Evolutionary conservation across 2,888 invertebrate genomes (phyloP), one percentile per base, ranked within the genome.

Genomic region (Caenorhabditis angaria): DNA sequence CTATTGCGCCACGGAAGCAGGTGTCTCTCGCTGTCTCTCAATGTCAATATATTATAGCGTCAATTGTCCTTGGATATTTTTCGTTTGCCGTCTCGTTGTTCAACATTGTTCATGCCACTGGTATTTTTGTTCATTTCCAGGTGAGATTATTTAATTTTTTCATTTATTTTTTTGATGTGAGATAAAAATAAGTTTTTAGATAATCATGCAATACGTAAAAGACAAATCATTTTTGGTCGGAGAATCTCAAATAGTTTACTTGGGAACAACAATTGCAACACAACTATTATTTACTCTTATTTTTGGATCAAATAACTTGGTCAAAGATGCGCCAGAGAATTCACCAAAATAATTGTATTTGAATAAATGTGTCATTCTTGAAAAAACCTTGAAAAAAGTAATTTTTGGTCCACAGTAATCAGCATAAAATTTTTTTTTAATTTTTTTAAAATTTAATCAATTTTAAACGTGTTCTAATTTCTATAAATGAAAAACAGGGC

Each of bases 101-200:
- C 58, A 65, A 74, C 53, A 62, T 64, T 25, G 54, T 71, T 32
- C 81, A 82, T 59, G 69, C 62, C 18, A 77, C 59, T 20, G 65
- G 79, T 25, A 60, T 82, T 35, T 70, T 59, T 29, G 63, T 78
- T 18, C 83, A 83, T 61, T 83, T 78, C 55, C 83, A 82, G 77
- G 82, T 82, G n/a, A 29, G 14, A 55, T 27, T 41, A 20, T 20
- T 32, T n/a, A 56, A 28, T n/a, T 27, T 25, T 22, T 41, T 32
- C 3, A 22, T 29, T 57, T 8, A 4, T 14, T n/a, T n/a, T n/a
- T n/a, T n/a, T n/a, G n/a, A n/a, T n/a, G n/a, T n/a, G n/a, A n/a
- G n/a, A 12, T 27, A 58, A 55, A 2, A n/a, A 1, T 20, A n/a
- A 24, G 1, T 35, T 60, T 69, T 58, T 60, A 82, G 79, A 41